These are phyloP conservation scores for Andinoacara biseriatus DNA, from an alignment of 2,113 vertebrate genomes.

Conservation along the genomic window DNA sequence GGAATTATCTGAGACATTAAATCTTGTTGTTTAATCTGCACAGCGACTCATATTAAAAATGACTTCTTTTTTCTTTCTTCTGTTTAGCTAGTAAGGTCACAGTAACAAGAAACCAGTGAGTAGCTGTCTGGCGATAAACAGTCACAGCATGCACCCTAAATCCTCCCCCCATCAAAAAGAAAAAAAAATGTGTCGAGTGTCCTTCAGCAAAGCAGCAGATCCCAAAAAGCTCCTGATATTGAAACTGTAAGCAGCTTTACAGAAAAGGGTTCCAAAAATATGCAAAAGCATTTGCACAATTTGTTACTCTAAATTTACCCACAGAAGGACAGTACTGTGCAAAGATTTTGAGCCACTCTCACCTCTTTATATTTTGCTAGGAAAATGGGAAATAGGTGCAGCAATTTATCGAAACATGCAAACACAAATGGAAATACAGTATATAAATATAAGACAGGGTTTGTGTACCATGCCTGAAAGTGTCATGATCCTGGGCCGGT, in stretches of 20 bases:
- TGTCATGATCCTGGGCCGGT: too few species aligned
- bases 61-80: not conserved
- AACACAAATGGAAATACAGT: too few species aligned
- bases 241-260: not conserved
- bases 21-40: not conserved
- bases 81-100: conserved; percentile 10
- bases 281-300: not conserved
- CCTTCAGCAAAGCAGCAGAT: conserved; percentile 4
- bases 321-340: not conserved
- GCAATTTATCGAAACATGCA: not conserved
- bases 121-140: not conserved
- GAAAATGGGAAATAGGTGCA: not conserved
- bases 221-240: not conserved
- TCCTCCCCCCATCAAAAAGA: not conserved
- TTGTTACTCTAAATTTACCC: not conserved
- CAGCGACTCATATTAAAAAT: not conserved
- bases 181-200: not conserved
- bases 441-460: too few species aligned
- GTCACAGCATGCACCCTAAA: conserved; percentile 2
- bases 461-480: too few species aligned
- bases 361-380: not conserved
- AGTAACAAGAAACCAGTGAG: conserved; percentile 3
- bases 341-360: not conserved
- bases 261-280: not conserved
- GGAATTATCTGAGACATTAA: not conserved